Conservation (phyloP, 2,113 vertebrate genomes). For the Rhynchomys soricoides region DNA sequence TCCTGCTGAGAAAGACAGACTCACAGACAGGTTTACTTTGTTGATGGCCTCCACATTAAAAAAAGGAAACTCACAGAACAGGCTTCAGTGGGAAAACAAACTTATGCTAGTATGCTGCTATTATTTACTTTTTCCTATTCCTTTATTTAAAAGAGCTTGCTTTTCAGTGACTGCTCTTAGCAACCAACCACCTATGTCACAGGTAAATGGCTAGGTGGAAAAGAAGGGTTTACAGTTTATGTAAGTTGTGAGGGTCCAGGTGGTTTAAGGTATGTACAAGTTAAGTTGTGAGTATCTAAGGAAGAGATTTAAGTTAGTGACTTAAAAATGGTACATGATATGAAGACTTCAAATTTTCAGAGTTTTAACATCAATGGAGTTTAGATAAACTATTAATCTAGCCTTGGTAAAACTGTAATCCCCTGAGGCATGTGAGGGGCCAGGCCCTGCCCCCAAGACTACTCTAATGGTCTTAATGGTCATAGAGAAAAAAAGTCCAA, state of each 20-base stretch:
- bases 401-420: not conserved
- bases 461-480: not conserved
- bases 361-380: not conserved
- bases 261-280: not conserved
- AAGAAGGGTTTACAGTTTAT: not conserved
- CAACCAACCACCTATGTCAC: not conserved
- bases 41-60: not conserved
- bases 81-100: not conserved
- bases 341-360: not conserved
- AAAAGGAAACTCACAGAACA: not conserved
- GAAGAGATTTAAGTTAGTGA: not conserved
- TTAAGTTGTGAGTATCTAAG: not conserved
- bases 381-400: not conserved
- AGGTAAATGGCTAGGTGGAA: not conserved
- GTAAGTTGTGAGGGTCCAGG: not conserved
- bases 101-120: not conserved
- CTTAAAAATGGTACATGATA: not conserved
- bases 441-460: rapidly evolving
- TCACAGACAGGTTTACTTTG: not conserved
- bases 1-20: not conserved
- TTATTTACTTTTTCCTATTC: not conserved
- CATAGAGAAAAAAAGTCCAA: not conserved
- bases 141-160: not conserved
- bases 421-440: not conserved
- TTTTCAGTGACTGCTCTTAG: not conserved